Evolutionary conservation across 23 tunicate species (phyloP).

Genomic region (Clavelina lepadiformis): DNA sequence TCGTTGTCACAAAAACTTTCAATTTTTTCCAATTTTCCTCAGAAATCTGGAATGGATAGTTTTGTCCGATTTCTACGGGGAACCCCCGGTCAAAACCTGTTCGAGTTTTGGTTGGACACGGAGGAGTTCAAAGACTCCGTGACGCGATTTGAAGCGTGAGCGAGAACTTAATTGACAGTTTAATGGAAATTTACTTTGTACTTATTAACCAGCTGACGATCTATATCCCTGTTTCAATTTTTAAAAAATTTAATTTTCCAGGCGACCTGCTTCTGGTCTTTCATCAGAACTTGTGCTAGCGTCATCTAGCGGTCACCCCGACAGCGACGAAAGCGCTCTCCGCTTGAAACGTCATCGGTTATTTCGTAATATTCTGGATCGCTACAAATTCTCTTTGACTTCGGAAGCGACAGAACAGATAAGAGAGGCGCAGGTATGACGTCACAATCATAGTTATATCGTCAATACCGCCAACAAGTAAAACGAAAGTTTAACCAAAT

Average conservation of each 20-base stretch:
- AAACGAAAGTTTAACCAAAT: too few relatives aligned
- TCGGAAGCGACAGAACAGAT: constrained; percentile 80
- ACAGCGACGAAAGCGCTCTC: constrained; percentile 34
- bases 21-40: background rate
- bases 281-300: too few relatives aligned
- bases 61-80: constrained; percentile 55
- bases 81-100: constrained; percentile 56
- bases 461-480: too few relatives aligned
- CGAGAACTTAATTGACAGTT: background rate
- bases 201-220: too few relatives aligned
- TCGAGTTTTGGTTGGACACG: constrained; percentile 80
- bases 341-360: constrained; percentile 58
- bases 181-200: too few relatives aligned
- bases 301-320: constrained; percentile 8
- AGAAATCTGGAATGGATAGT: constrained; percentile 91
- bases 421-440: constrained; percentile 68
- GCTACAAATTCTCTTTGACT: constrained; percentile 69
- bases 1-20: background rate
- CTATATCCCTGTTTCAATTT: too few relatives aligned
- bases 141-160: constrained; percentile 13
- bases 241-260: too few relatives aligned
- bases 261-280: too few relatives aligned
- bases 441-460: constrained; percentile 4
- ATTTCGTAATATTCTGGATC: constrained; percentile 76
- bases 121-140: constrained; percentile 79